Evolutionary conservation across 2,113 vertebrate genomes (phyloP).

Genomic region (Syngnathus floridae): DNA sequence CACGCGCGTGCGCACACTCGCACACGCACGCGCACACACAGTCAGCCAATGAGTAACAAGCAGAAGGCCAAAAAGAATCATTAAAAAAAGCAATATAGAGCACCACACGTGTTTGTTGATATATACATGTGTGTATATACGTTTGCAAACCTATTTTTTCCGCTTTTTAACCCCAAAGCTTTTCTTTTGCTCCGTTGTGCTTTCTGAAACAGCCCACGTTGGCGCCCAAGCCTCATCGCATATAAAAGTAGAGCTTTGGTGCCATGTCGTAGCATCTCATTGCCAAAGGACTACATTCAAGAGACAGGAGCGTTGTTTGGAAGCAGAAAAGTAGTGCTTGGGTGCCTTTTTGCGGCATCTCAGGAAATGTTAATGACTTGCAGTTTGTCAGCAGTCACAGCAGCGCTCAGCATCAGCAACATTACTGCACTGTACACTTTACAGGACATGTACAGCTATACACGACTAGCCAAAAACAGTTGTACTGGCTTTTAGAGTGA

Average conservation of each 20-base stretch:
- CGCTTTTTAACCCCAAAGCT: not conserved
- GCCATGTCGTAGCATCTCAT: not conserved
- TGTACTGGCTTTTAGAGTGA: not conserved
- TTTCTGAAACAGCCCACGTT: not conserved
- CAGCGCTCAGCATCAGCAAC: not conserved
- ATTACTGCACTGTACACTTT: not conserved
- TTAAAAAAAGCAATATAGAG: constrained; percentile 66
- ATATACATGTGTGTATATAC: not conserved
- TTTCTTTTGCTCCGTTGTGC: not conserved
- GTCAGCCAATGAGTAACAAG: constrained; percentile 21
- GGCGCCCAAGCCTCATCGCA: not conserved
- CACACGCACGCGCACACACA: not conserved
- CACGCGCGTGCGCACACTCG: not conserved
- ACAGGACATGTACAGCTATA: not conserved
- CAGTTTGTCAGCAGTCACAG: not conserved
- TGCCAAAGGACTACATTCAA: not conserved
- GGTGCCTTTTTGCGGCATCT: not conserved
- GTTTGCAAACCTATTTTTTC: not conserved
- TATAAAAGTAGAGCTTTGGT: not conserved
- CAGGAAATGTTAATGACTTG: not conserved
- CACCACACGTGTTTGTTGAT: constrained; percentile 9
- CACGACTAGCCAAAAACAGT: not conserved
- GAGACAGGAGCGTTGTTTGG: not conserved
- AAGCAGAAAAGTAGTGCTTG: not conserved
- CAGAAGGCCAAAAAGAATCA: constrained; percentile 19